Base-by-base conservation (phyloP, 1,140 invertebrate genomes). In the Euura saliciscinereae region DNA sequence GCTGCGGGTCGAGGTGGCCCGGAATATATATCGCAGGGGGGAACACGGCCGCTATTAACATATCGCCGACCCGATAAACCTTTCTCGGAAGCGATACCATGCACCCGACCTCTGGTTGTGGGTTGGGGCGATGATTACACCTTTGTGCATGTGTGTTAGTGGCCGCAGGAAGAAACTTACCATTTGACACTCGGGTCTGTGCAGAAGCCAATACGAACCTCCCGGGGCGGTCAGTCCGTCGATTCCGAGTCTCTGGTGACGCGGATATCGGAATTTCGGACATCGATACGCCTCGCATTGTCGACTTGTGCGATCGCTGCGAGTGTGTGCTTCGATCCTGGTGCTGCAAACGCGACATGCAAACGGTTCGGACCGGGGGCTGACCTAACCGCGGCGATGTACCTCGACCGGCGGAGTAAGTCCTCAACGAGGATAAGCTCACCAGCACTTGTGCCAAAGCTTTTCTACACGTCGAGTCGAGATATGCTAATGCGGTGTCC, bases 11-110 rank as follows among this genome's bases (percentile, higher is more conserved):
- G 68, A 71, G 70, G 51, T 67, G 66, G 28, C 66, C 66, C 66
- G 81, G 76, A 83, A 83, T 83, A 83, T 84, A 83, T 83, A 79
- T 85, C 81, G 75, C 78, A 79, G 78, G 76, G 75, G 78, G 72
- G 68, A 78, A 85, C 84, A 85, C 81, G 81, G 80, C 78, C 82
- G 81, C 84, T 83, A 86, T 86, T 85, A 86, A 85, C 84, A 86
- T 85, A 86, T 85, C 83, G 84, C 79, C 82, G 80, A 77, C 44
- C 82, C 78, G 85, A 86, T 86, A 86, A 86, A 79, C 76, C 80
- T 77, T 86, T 86, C 85, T 85, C 70, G 77, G 84, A 86, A 86
- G 82, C 82, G 84, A 84, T 85, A 84, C 82, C 78, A 76, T 79
- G 76, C 72, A 71, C 13, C 8, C 59, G 8, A 64, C 8, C 8